Percentiles rank a stretch among this genome's conserved stretches.
phyloP scores from a whole-genome alignment of 64 coral and sea anemone genomes.

The Dendronephthya gigantea region DNA sequence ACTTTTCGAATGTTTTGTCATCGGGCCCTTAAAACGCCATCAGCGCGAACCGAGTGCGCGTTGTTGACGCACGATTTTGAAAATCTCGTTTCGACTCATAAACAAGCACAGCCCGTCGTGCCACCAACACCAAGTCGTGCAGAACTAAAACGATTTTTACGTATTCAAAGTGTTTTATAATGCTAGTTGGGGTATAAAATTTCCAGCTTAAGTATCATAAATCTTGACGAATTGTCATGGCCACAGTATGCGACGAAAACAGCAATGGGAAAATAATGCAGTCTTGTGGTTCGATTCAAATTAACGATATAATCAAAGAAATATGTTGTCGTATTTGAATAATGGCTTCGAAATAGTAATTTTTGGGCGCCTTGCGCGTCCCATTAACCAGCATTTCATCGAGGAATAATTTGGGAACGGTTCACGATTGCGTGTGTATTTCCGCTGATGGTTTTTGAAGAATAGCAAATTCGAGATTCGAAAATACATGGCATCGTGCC shows the following conservation, averaged over 20 bases:
- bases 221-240: conserved; percentile 13
- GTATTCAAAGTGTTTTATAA: background rate
- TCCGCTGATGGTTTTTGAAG: background rate
- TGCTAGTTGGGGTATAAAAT: conserved; percentile 19
- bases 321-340: background rate
- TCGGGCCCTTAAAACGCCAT: background rate
- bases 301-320: conserved; percentile 14
- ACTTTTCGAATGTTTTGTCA: background rate
- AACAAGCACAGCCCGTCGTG: background rate
- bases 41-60: background rate
- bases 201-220: conserved; percentile 18
- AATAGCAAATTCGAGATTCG: background rate
- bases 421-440: background rate
- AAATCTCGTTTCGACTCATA: background rate
- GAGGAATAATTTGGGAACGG: background rate
- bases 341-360: background rate
- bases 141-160: background rate
- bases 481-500: background rate
- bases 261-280: background rate
- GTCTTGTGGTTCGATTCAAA: background rate
- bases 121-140: background rate
- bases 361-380: background rate
- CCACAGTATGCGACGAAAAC: conserved; percentile 20
- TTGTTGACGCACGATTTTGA: background rate
- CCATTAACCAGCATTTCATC: background rate